These are phyloP conservation scores for Egretta garzetta DNA, from an alignment of 2,113 vertebrate genomes.

Conservation along the genomic window DNA sequence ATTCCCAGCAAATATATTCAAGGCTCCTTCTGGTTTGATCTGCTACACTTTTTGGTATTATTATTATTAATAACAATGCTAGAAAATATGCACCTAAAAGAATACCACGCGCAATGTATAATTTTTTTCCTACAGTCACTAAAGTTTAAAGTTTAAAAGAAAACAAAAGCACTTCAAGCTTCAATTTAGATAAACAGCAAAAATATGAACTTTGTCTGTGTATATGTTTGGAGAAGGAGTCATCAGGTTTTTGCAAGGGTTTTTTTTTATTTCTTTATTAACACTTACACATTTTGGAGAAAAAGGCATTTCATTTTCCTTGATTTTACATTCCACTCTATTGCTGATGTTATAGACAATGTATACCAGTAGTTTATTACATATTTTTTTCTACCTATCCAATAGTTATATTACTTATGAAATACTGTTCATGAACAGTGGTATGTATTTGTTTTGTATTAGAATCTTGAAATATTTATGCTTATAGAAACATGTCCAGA, in stretches of 20 bases:
- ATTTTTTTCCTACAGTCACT: not conserved
- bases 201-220: not conserved
- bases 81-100: slow-evolving; percentile 44
- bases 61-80: slow-evolving; percentile 58
- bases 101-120: not conserved
- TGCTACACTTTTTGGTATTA: slow-evolving; percentile 57
- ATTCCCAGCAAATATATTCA: slow-evolving; percentile 73
- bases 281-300: not conserved
- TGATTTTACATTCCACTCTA: not conserved
- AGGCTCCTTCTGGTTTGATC: slow-evolving; percentile 74
- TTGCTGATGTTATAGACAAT: not conserved
- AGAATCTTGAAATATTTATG: not conserved
- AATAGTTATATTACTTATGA: not conserved
- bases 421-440: not conserved
- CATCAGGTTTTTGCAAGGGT: not conserved
- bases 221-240: not conserved
- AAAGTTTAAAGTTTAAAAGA: slow-evolving; percentile 14
- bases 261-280: not conserved
- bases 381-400: not conserved
- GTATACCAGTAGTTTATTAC: not conserved
- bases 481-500: not conserved
- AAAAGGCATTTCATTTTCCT: not conserved
- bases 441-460: not conserved
- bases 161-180: not conserved
- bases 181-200: not conserved